phyloP scores from a whole-genome alignment of 2,888 invertebrate genomes.

The Cremastobaeus sp. region DNA sequence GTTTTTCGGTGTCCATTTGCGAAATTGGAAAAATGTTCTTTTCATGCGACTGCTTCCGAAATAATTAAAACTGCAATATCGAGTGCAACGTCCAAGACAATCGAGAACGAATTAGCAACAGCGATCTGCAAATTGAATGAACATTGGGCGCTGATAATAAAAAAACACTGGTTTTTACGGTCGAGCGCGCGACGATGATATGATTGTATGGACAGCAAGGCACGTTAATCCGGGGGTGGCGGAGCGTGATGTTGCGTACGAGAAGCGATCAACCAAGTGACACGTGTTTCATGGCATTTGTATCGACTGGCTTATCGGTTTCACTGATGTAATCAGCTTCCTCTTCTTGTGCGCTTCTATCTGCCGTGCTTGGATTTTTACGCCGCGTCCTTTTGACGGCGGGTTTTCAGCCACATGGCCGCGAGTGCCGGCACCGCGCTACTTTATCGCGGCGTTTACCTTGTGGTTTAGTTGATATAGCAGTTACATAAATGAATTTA shows the following conservation, averaged over 20 bases:
- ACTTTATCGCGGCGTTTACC: slow-evolving; percentile 59
- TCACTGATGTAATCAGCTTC: neutral
- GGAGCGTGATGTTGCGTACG: slow-evolving; percentile 22
- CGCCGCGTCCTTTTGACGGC: slow-evolving; percentile 18
- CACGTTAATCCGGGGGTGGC: slow-evolving; percentile 32
- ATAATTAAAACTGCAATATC: no score
- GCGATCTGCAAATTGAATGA: slow-evolving; percentile 21
- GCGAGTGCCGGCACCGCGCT: slow-evolving; percentile 50
- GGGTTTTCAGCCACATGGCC: slow-evolving; percentile 31
- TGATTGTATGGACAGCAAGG: slow-evolving; percentile 40
- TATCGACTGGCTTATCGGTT: slow-evolving; percentile 23
- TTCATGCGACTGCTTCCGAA: no score
- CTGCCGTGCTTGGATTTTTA: neutral
- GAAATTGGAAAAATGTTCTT: no score
- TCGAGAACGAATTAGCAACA: slow-evolving; percentile 10
- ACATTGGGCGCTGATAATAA: slow-evolving; percentile 27
- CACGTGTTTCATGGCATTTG: slow-evolving; percentile 27
- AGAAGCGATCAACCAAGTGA: slow-evolving; percentile 19
- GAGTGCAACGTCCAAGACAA: no score
- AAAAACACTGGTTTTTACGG: slow-evolving; percentile 29
- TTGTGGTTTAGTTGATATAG: slow-evolving; percentile 58
- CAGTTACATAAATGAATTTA: slow-evolving; percentile 54
- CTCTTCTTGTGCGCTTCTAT: no score
- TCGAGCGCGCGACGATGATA: slow-evolving; percentile 36
- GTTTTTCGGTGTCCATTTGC: no score